Base-by-base conservation (phyloP, 2,113 vertebrate species). In the Trochalopteron elliotii region DNA sequence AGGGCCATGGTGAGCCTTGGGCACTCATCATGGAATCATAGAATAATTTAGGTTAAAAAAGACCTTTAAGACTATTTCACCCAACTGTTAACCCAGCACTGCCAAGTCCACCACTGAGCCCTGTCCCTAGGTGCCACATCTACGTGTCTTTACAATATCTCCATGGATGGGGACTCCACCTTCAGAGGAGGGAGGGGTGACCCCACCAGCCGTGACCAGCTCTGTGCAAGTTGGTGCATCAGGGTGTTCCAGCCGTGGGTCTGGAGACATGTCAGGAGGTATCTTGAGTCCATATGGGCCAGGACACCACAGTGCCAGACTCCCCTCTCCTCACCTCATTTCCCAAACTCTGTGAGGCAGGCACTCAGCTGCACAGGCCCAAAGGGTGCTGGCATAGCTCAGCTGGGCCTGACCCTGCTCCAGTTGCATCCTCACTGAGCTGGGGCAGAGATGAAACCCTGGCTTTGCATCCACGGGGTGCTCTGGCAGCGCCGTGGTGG, bases 301-400 rank as follows among this genome's bases (percentile, higher is more conserved):
- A 33, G 65, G 24, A 42, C 53, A 55, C 10, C 7, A 6, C 3
- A 7, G 35, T 40, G 59, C 40, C 59, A 37, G 12, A 7, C 7
- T 56, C 3, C 14, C 11, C 14, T 40, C 17, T 82, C 50, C 47
- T 49, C 68, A 35, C 21, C 4, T 1, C 0, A 1, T 3, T 1
- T 25, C 35, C 37, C 10, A 15, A 12, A 56, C 22, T 56, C 52
- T 2, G 2, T 0, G 2, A 15, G 33, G 24, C 33, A 12, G 31
- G 6, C 22, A 11, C 31, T 31, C 15, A 35, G 76, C 76, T 42
- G 45, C 45, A 40, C 0, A 0, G 52, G 15, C 57, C 37, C 15
- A 23, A 35, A 55, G 31, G 20, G 20, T 37, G 53, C 55, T 64
- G 78, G 20, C 71, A 21, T 1, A 42, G 72, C 47, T 33, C 82